These are phyloP conservation scores for Lordiphosa mommai DNA, from an alignment of 1,140 invertebrate genomes.

Conservation along the genomic window DNA sequence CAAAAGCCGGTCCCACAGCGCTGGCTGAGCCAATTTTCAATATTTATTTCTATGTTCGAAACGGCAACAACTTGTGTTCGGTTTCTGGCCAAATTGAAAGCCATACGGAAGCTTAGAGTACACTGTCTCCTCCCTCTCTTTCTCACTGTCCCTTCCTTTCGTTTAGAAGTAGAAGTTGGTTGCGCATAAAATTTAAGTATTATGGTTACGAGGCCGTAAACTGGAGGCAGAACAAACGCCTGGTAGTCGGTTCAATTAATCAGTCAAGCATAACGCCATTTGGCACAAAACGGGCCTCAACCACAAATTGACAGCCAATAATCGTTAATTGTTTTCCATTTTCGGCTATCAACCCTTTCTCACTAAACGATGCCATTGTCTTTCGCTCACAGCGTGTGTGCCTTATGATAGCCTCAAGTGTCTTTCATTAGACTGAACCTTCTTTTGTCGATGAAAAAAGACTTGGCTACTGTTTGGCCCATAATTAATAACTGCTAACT, in stretches of 20 bases:
- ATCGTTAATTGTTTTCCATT: slow-evolving; percentile 66
- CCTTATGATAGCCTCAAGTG: slow-evolving; percentile 44
- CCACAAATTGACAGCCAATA: slow-evolving; percentile 58
- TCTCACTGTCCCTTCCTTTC: background rate
- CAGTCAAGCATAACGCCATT: slow-evolving; percentile 66
- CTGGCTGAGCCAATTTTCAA: slow-evolving; percentile 64
- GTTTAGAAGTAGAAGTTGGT: slow-evolving; percentile 8
- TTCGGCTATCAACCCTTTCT: slow-evolving; percentile 41
- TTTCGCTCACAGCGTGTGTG: slow-evolving; percentile 48
- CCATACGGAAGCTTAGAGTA: slow-evolving; percentile 53
- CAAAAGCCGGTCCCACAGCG: slow-evolving; percentile 48
- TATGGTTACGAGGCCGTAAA: slow-evolving; percentile 65
- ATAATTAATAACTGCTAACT: slow-evolving; percentile 70
- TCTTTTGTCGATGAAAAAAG: slow-evolving; percentile 10
- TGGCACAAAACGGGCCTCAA: slow-evolving; percentile 53
- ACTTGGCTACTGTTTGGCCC: slow-evolving; percentile 30
- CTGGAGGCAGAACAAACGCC: slow-evolving; percentile 44
- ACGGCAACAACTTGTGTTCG: slow-evolving; percentile 58
- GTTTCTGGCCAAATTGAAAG: slow-evolving; percentile 61
- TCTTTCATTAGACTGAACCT: slow-evolving; percentile 46
- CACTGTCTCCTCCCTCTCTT: too few species aligned
- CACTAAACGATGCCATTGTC: slow-evolving; percentile 58
- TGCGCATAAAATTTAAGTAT: slow-evolving; percentile 73
- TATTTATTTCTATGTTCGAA: slow-evolving; percentile 71
- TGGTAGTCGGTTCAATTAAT: slow-evolving; percentile 48